Percentiles rank a stretch among this genome's conserved stretches.
phyloP scores from a whole-genome alignment of 1,140 invertebrate genomes.

The Euwallacea fornicatus region DNA sequence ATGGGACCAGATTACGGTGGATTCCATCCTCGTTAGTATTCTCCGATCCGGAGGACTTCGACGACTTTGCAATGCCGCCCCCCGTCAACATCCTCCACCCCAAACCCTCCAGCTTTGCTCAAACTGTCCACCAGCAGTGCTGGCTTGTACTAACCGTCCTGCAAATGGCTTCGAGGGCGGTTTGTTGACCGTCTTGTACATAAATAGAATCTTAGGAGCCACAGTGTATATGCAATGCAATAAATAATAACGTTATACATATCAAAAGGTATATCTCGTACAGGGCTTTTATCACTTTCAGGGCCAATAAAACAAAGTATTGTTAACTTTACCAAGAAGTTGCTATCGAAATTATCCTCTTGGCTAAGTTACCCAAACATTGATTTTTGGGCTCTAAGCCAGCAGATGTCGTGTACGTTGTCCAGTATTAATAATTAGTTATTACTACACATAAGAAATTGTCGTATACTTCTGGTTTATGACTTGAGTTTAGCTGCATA shows the following conservation, averaged over 20 bases:
- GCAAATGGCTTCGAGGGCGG: neutral
- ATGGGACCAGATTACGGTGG: conserved; percentile 56
- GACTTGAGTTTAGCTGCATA: neutral
- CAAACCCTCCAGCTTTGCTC: conserved; percentile 55
- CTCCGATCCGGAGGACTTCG: conserved; percentile 61
- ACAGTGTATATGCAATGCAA: neutral
- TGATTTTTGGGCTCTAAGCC: neutral
- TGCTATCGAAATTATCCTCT: too few relatives aligned
- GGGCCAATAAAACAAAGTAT: neutral
- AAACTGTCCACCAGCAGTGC: conserved; percentile 26
- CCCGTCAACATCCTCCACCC: conserved; percentile 69
- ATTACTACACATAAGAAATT: neutral
- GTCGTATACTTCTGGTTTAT: neutral
- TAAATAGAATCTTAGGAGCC: neutral
- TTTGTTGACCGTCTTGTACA: conserved; percentile 26
- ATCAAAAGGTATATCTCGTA: neutral
- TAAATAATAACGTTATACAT: neutral
- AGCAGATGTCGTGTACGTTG: neutral
- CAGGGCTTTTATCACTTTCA: neutral
- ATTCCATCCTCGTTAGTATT: conserved; percentile 62
- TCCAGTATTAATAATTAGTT: neutral
- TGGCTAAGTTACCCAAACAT: neutral
- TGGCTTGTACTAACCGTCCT: conserved; percentile 2
- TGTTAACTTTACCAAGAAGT: neutral
- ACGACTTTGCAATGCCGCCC: conserved; percentile 65